Percentiles rank a stretch among this genome's conserved stretches.
Evolutionary conservation across 1,140 invertebrate genomes (phyloP).

Genomic region (Homalodisca vitripennis): DNA sequence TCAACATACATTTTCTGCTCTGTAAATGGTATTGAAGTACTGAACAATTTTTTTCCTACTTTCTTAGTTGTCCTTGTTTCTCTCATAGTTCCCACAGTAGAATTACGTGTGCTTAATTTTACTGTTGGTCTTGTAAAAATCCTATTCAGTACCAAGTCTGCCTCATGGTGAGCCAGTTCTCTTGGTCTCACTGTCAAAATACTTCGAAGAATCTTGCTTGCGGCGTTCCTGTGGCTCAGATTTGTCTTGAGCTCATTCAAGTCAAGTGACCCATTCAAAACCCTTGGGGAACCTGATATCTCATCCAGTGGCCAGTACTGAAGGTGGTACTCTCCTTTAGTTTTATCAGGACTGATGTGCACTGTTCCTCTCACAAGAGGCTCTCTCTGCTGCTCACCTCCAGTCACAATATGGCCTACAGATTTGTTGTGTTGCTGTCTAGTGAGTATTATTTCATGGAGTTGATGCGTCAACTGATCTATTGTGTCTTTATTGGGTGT

Average conservation of each 20-base stretch:
- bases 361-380: neutral
- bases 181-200: neutral
- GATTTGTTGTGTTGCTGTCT: neutral
- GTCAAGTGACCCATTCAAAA: neutral
- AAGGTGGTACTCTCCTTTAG: neutral
- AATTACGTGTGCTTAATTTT: too few species aligned
- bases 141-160: neutral
- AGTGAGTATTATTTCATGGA: neutral
- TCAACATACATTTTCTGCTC: too few species aligned
- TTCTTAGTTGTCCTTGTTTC: too few species aligned
- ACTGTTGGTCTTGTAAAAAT: neutral
- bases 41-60: too few species aligned
- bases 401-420: neutral
- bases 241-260: neutral
- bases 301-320: conserved; percentile 5
- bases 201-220: neutral
- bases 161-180: neutral
- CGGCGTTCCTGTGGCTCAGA: neutral
- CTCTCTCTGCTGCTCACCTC: neutral
- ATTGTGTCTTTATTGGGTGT: neutral
- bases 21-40: too few species aligned
- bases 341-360: neutral
- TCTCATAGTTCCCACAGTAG: too few species aligned
- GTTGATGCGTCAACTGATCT: neutral
- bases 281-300: neutral